Conservation (phyloP, 2,797 vertebrate species). For the Lepus oiostolus region DNA sequence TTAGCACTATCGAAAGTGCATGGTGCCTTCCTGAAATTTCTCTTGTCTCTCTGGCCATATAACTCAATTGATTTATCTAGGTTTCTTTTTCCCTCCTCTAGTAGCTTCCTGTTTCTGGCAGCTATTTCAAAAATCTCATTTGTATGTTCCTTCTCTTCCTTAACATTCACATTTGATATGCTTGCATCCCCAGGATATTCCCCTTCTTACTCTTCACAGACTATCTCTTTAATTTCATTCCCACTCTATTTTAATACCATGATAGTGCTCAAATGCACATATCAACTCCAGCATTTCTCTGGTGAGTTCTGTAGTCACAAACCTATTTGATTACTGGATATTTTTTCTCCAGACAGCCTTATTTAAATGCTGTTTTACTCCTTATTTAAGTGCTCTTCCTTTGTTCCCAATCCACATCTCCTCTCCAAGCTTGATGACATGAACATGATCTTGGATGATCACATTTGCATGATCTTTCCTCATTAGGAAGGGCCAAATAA, state of each 20-base stretch:
- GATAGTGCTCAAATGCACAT: background rate
- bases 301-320: background rate
- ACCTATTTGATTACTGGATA: background rate
- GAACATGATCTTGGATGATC: background rate
- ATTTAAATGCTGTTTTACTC: background rate
- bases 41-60: background rate
- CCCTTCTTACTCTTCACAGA: background rate
- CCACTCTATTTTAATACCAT: background rate
- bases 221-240: background rate
- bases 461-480: background rate
- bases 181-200: background rate
- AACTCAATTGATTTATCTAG: background rate
- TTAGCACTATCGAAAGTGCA: background rate
- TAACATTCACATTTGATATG: background rate
- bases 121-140: background rate
- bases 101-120: background rate
- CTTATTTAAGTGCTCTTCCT: background rate
- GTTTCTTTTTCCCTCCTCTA: background rate
- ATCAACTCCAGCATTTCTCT: background rate
- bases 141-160: background rate
- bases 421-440: background rate
- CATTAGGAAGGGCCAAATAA: background rate
- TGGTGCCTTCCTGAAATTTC: background rate
- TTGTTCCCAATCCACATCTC: background rate
- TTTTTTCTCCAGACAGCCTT: background rate